Evolutionary conservation across 2,797 vertebrate genomes (phyloP), one percentile per base, ranked within the genome.

Genomic region (Macropus fuliginosus): DNA sequence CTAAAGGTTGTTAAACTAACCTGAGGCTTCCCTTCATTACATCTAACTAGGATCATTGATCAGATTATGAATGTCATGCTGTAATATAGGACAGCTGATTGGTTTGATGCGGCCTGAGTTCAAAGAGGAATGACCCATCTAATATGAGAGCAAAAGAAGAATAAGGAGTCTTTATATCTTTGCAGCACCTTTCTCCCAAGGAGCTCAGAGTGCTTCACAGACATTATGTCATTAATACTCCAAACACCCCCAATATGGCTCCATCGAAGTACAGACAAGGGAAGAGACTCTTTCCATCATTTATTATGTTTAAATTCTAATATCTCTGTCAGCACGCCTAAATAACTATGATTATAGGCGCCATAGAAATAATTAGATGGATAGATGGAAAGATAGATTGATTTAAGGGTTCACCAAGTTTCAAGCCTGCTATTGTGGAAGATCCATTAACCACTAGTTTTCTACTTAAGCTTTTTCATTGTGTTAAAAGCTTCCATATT

Each of bases 401-500:
- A 96, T 56, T 96, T 95, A 95, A 95, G 59, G 29, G 54, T 96
- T 97, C 96, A 95, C 94, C 87, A 97, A 96, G 81, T 97, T 96
- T 55, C 93, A 95, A 94, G 56, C 93, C 92, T 94, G 40, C 95
- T 96, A 90, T 66, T 93, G 50, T 57, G 92, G 74, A 96, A 46
- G 55, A 92, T 95, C 95, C 95, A 96, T 97, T 97, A 98, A 95
- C 91, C 50, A 62, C 57, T 29, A 94, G 92, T 94, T 96, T 97
- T 94, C 94, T 96, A 95, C 90, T 96, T 96, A 94, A 92, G 90
- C 29, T 96, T 97, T 97, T 96, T 96, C 74, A 96, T 92, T 94
- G 93, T 96, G 93, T 96, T 97, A 96, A 97, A 97, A 98, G 95
- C 96, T n/a, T 97, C 90, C 62, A 92, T 54, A 8, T 66, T 96